These are phyloP conservation scores for Alaudala cheleensis DNA, from an alignment of 2,113 vertebrate species.

Conservation along the genomic window DNA sequence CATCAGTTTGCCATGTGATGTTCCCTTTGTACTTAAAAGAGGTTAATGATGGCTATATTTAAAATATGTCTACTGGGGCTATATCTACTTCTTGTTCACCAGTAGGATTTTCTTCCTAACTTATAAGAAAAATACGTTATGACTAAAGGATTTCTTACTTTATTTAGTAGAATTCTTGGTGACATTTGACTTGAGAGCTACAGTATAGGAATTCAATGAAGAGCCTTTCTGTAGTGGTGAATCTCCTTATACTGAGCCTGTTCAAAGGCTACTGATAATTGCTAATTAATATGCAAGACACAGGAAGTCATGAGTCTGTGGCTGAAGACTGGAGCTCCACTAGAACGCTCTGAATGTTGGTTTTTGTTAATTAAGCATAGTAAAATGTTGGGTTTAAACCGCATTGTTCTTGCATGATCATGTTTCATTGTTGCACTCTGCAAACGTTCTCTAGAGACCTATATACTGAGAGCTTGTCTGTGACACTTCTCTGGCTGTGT, in stretches of 20 bases:
- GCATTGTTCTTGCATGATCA: not conserved
- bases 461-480: conserved; percentile 38
- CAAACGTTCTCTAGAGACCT: conserved; percentile 48
- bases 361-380: conserved; percentile 17
- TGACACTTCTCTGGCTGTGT: conserved; percentile 27
- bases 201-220: not conserved
- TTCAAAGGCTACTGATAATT: not conserved
- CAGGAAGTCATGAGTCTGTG: not conserved
- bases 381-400: conserved; percentile 17
- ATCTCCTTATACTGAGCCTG: not conserved
- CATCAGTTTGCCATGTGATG: not conserved
- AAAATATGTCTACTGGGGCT: not conserved
- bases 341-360: not conserved
- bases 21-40: not conserved
- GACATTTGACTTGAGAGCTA: not conserved
- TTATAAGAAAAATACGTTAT: not conserved
- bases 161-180: not conserved
- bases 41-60: not conserved
- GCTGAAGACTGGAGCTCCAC: not conserved
- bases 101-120: not conserved
- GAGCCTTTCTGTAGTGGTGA: not conserved
- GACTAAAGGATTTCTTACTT: not conserved
- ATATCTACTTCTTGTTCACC: not conserved
- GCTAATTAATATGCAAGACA: not conserved
- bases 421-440: conserved; percentile 14